Evolutionary conservation across 2,888 invertebrate species (phyloP).

Genomic region (Halocaridina rubra): DNA sequence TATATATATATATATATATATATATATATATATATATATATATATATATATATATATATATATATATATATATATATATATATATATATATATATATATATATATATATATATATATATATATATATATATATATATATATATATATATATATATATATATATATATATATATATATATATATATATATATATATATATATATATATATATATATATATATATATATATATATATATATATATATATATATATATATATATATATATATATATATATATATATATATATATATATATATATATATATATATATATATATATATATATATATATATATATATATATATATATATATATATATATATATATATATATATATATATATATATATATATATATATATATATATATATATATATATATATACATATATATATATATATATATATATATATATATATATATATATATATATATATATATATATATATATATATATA

Average conservation of each 20-base stretch:
- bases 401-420: not conserved
- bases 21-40: constrained; percentile 5
- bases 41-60: constrained; percentile 1
- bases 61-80: not conserved
- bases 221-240: not conserved
- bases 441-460: not conserved
- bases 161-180: not conserved
- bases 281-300: not conserved
- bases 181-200: constrained; percentile 6
- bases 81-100: not conserved
- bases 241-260: constrained; percentile 3
- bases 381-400: not conserved
- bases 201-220: not conserved
- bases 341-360: not conserved
- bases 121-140: not conserved
- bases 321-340: not conserved
- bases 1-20: not conserved
- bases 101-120: not conserved
- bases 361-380: not conserved
- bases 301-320: not conserved
- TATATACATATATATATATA: not conserved
- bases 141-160: not conserved
- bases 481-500: not conserved
- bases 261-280: not conserved
- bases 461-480: not conserved